Evolutionary conservation across 2,113 vertebrate species (phyloP), one percentile per base, ranked within the genome.

Genomic region (Coryphaenoides rupestris): DNA sequence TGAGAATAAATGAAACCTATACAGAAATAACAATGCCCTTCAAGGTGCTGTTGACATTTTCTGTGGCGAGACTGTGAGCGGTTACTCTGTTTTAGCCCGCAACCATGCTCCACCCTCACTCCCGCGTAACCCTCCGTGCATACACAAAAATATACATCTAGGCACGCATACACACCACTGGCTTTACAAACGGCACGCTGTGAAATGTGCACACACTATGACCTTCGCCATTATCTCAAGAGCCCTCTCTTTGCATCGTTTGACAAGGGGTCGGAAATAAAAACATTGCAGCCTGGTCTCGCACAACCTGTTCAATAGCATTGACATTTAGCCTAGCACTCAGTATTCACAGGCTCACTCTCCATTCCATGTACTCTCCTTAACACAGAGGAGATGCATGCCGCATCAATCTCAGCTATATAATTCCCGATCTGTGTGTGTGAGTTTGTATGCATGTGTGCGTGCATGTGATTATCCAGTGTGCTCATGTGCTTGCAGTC

Each of bases 221-320:
- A 69, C 82, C 76, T 80, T 71, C 77, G 63, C 78, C 74, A 86
- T 88, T 85, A 82, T 86, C 83, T 83, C 80, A 84, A 78, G 83
- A 83, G 85, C 75, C 79, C 76, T 84, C 81, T 84, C 83, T 80
- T 82, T 78, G 84, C 78, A 72, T 76, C 72, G 70, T 84, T 72
- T 74, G 76, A 82, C 71, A 84, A 84, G 77, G 76, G 76, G 79
- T 82, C 82, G 83, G 84, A 88, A 90, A 89, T 90, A 88, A 89
- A 90, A 89, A 89, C 87, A 90, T 89, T 86, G 90, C 80, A 82
- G 79, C 75, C 72, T 77, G 79, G 88, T 85, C 83, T 87, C 75
- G 77, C 87, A 87, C 89, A 85, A 86, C 89, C 88, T 86, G 87
- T 89, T 90, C 87, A 89, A 90, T 90, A 90, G 88, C 88, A 87